These are phyloP conservation scores for Parapristionchus giblindavisi DNA, from an alignment of 2,888 invertebrate genomes.

Conservation along the genomic window DNA sequence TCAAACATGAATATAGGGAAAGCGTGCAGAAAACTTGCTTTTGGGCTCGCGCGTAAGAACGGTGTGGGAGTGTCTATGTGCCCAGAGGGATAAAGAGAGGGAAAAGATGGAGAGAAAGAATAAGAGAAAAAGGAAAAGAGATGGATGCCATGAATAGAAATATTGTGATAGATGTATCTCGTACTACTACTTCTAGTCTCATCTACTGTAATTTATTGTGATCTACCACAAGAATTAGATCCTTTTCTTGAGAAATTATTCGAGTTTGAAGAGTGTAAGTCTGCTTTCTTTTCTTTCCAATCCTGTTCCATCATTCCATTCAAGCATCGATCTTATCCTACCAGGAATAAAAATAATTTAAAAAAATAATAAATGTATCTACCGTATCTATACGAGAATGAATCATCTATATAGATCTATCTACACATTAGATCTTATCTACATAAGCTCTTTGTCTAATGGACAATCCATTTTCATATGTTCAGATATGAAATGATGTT, in stretches of 20 bases:
- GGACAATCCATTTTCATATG: no score
- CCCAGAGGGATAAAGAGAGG: constrained; percentile 19
- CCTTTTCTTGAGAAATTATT: constrained; percentile 65
- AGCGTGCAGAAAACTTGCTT: constrained; percentile 25
- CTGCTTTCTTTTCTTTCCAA: neutral
- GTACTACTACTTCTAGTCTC: constrained; percentile 35
- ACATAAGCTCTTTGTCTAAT: no score
- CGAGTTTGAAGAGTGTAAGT: constrained; percentile 66
- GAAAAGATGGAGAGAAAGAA: neutral
- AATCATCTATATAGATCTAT: no score
- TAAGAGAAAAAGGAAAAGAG: neutral
- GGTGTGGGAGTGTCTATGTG: constrained; percentile 29
- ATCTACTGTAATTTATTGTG: constrained; percentile 39
- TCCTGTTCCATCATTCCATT: constrained; percentile 9
- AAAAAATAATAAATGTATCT: no score
- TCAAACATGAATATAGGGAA: neutral
- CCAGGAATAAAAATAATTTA: no score
- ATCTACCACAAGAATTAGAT: constrained; percentile 64
- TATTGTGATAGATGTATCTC: neutral
- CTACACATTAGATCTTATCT: no score
- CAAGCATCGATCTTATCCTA: neutral
- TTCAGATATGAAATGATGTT: no score
- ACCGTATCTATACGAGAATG: no score
- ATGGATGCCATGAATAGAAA: constrained; percentile 10
- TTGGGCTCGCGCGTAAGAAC: constrained; percentile 17